These are phyloP conservation scores for Drosophila borborema DNA, from an alignment of 2,888 invertebrate genomes.

Conservation along the genomic window DNA sequence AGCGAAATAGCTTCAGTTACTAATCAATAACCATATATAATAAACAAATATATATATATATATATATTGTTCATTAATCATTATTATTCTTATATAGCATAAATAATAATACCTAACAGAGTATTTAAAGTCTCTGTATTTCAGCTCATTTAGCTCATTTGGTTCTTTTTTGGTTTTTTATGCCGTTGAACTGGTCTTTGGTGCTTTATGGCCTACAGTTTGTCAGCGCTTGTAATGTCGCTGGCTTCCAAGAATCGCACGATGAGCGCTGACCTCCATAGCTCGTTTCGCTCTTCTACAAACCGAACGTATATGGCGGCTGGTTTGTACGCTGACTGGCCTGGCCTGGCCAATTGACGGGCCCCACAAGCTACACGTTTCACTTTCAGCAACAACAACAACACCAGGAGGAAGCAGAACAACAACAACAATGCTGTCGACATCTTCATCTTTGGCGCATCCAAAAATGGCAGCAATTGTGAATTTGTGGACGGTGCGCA, in stretches of 20 bases:
- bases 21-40: too few relatives aligned
- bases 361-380: constrained; percentile 67
- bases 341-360: constrained; percentile 50
- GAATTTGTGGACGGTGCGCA: constrained; percentile 64
- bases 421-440: constrained; percentile 55
- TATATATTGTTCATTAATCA: not conserved
- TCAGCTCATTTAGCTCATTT: not conserved
- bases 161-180: constrained; percentile 3
- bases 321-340: constrained; percentile 17
- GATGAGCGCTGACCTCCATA: constrained; percentile 67
- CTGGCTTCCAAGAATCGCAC: constrained; percentile 66
- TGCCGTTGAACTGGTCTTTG: constrained; percentile 64
- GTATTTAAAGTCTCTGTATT: constrained; percentile 21
- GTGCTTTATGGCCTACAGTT: constrained; percentile 70
- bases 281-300: constrained; percentile 41
- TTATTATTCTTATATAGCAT: not conserved
- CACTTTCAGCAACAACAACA: constrained; percentile 59
- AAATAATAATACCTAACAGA: constrained; percentile 13
- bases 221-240: constrained; percentile 60
- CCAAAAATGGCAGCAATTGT: constrained; percentile 77
- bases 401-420: not conserved
- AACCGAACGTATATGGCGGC: constrained; percentile 20
- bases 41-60: too few relatives aligned
- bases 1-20: too few relatives aligned
- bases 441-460: constrained; percentile 71